A percentile compares a stretch with the other conserved stretches of the same genome.
phyloP scores from a whole-genome alignment of 2,888 invertebrate species.

The Leucoptera coffeella region DNA sequence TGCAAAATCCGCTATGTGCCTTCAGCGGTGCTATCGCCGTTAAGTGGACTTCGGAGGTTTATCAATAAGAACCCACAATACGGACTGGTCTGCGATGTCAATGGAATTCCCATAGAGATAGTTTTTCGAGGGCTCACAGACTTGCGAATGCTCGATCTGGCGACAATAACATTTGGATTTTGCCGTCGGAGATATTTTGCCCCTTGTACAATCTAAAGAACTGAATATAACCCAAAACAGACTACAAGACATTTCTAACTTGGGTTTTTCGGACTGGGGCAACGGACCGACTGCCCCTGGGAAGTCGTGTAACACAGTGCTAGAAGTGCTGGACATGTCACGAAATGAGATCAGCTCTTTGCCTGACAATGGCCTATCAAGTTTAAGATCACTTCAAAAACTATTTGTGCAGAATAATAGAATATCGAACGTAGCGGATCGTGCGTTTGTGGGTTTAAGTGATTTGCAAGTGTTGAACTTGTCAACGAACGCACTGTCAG shows the following conservation, averaged over 20 bases:
- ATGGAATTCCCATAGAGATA: conserved; percentile 68
- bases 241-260: conserved; percentile 68
- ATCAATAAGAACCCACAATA: conserved; percentile 67
- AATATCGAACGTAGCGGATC: conserved; percentile 66
- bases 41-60: conserved; percentile 62
- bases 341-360: conserved; percentile 65
- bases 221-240: conserved; percentile 72
- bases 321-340: conserved; percentile 68
- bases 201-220: conserved; percentile 60
- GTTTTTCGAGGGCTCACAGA: conserved; percentile 64
- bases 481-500: conserved; percentile 71
- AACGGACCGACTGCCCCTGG: conserved; percentile 60
- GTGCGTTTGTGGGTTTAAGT: conserved; percentile 65
- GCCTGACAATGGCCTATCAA: conserved; percentile 65
- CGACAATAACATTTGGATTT: conserved; percentile 71
- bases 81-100: conserved; percentile 74
- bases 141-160: conserved; percentile 62
- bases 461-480: conserved; percentile 68
- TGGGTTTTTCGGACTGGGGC: conserved; percentile 71
- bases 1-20: conserved; percentile 74
- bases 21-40: conserved; percentile 60
- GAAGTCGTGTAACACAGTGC: conserved; percentile 62
- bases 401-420: conserved; percentile 72
- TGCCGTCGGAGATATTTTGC: conserved; percentile 68
- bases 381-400: conserved; percentile 61